Conservation (phyloP, 1,140 invertebrate genomes). For the Centruroides vittatus region DNA sequence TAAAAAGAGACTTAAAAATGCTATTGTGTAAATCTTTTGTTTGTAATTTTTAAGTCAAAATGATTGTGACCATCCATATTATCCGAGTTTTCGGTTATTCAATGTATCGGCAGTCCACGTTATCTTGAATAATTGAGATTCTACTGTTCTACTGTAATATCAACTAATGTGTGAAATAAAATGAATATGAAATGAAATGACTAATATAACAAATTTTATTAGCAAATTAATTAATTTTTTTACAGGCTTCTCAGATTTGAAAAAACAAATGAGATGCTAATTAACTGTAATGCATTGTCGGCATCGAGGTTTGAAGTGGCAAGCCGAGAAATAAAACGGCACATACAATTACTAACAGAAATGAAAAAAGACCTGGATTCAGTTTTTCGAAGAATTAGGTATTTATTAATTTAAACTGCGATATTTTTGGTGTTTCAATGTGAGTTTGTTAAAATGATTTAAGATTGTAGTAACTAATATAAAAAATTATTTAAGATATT, state of each 20-base stretch:
- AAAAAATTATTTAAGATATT: no score
- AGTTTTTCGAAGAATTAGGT: constrained; percentile 42
- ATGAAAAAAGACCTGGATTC: constrained; percentile 46
- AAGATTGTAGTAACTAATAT: no score
- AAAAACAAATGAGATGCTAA: constrained; percentile 94
- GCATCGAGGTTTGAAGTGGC: constrained; percentile 62
- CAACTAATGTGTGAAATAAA: background rate
- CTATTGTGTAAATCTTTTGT: no score
- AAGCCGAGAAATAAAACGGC: constrained; percentile 71
- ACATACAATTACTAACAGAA: constrained; percentile 57
- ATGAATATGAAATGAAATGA: no score
- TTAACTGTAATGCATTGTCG: constrained; percentile 83
- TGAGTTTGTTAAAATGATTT: no score
- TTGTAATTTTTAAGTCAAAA: no score
- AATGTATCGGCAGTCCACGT: background rate
- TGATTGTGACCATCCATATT: no score
- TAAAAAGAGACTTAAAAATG: no score
- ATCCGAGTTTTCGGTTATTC: no score
- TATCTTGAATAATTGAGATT: background rate
- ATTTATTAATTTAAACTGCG: background rate
- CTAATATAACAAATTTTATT: constrained; percentile 9
- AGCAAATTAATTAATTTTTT: constrained; percentile 13
- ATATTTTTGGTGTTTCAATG: background rate
- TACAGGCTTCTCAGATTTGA: constrained; percentile 85
- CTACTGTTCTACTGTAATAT: background rate